These are phyloP conservation scores for Pseudonaja textilis DNA, from an alignment of 2,113 vertebrate species.

Conservation along the genomic window DNA sequence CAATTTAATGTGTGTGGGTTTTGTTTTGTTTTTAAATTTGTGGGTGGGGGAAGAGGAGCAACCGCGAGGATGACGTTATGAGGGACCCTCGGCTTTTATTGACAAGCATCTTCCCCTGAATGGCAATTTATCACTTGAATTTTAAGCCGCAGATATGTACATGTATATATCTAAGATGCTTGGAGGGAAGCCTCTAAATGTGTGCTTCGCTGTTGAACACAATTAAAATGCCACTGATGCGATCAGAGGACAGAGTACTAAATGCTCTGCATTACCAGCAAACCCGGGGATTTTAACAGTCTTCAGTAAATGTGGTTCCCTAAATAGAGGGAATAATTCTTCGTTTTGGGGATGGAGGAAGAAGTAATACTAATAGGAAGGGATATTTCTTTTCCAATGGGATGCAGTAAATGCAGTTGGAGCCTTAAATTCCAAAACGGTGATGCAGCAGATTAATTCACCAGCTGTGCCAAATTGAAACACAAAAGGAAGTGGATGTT, in stretches of 20 bases:
- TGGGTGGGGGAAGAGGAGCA: background rate
- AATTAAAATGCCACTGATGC: conserved; percentile 1
- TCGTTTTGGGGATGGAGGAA: background rate
- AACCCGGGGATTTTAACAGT: background rate
- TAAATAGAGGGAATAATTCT: conserved; percentile 27
- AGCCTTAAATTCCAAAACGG: conserved; percentile 61
- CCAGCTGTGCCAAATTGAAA: conserved; percentile 52
- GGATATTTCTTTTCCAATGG: conserved; percentile 13
- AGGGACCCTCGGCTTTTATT: conserved; percentile 15
- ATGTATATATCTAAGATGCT: background rate
- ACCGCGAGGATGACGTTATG: background rate
- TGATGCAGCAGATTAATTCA: conserved; percentile 73
- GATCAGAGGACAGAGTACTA: conserved; percentile 16
- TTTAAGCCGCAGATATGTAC: background rate
- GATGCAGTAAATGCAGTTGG: conserved; percentile 30
- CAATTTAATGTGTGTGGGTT: background rate
- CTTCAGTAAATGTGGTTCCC: conserved; percentile 3
- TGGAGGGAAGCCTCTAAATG: conserved; percentile 15
- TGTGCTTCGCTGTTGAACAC: background rate
- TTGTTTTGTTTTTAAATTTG: background rate
- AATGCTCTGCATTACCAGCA: conserved; percentile 22
- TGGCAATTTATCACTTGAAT: conserved; percentile 1
- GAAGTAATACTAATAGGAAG: conserved; percentile 16
- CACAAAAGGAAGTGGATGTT: conserved; percentile 48
- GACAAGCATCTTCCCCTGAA: background rate